Base-by-base conservation (phyloP, 2,113 vertebrate species). In the Lampris incognitus region DNA sequence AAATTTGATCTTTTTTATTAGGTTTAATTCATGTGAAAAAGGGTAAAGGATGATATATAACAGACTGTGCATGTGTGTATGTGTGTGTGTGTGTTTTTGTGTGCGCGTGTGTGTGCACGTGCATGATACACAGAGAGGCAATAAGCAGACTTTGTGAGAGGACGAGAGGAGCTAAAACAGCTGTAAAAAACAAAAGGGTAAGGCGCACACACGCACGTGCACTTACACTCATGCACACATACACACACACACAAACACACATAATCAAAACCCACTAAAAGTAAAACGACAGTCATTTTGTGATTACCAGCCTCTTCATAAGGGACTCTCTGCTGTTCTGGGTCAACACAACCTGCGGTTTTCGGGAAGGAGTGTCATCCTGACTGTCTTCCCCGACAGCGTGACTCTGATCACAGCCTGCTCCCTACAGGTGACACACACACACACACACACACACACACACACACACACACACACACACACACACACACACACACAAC, bases 301-400 rank as follows among this genome's bases (percentile, higher is more conserved):
- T 94, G 60, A 48, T 90, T 91, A 82, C 76, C 92, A 97, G 97
- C 92, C 95, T 86, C 94, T 94, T 36, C 90, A 89, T 70, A 97
- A 97, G 81, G 94, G 91, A 56, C 87, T 95, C 67, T 95, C 95
- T 85, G 91, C 95, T 42, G 93, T 98, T 76, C 94, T 98, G 91
- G 97, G 97, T 78, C 96, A 95, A 91, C 97, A 94, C 86, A 96
- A 98, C 88, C 94, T 97, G 75, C 96, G 97, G 93, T 98, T 98
- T 93, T 96, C 96, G 55, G 96, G 97, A 24, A 81, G 94, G 78
- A 94, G 94, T 74, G 92, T 96, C 90, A 95, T 95, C 88, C 90
- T 98, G 86, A 95, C 93, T 51, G 93, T 98, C 84, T 98, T 96
- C 64, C 96, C 95, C 6, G 95, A 93, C 84, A 97, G 96, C 61